Conservation (phyloP, 2,888 invertebrate genomes). For the Papilio elwesi region DNA sequence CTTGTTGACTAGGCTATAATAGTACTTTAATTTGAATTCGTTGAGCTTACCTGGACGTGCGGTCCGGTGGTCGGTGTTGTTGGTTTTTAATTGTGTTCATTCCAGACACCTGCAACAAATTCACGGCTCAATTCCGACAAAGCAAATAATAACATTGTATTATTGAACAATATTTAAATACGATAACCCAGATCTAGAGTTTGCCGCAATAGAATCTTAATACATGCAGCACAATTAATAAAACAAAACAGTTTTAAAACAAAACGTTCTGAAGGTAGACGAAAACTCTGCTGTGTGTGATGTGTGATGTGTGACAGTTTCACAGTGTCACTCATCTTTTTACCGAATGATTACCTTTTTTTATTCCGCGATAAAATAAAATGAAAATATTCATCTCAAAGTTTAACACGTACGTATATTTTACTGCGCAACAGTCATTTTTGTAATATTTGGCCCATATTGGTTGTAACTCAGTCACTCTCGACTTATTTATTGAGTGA, state of each 20-base stretch:
- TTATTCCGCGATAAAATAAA: constrained; percentile 38
- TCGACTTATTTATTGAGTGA: constrained; percentile 26
- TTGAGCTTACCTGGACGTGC: constrained; percentile 69
- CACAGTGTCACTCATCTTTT: constrained; percentile 44
- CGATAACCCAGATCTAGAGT: constrained; percentile 1
- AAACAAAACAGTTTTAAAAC: constrained; percentile 27
- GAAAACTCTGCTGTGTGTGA: constrained; percentile 29
- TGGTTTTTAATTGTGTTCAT: constrained; percentile 70
- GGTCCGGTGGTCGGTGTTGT: constrained; percentile 71
- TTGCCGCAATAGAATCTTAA: not conserved
- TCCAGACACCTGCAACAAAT: constrained; percentile 76
- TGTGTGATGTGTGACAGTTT: constrained; percentile 20
- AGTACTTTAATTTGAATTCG: no score
- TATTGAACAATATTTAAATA: constrained; percentile 13
- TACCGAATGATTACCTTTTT: constrained; percentile 41
- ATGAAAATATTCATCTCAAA: constrained; percentile 22
- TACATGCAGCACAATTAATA: not conserved
- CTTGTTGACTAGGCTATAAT: no score
- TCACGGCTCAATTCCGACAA: constrained; percentile 16
- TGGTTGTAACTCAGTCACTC: constrained; percentile 20
- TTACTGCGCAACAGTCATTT: constrained; percentile 19
- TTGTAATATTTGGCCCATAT: constrained; percentile 32
- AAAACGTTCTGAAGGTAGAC: constrained; percentile 12
- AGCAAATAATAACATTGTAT: constrained; percentile 22
- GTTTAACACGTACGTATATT: constrained; percentile 26